Conservation (phyloP, 2,113 vertebrate species). For the Rhinolophus ferrumequinum region DNA sequence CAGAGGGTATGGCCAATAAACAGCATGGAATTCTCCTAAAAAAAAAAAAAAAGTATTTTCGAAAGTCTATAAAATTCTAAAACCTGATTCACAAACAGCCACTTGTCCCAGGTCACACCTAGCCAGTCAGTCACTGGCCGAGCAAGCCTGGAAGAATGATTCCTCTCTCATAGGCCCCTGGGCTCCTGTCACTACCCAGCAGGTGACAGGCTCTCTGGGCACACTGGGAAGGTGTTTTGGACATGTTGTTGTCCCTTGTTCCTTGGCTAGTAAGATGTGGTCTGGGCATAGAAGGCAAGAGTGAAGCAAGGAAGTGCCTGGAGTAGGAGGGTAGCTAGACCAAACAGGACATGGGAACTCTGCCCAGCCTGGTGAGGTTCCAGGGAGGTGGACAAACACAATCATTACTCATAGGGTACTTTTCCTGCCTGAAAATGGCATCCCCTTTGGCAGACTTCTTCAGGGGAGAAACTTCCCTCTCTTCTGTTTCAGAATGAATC, state of each 20-base stretch:
- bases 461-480: background rate
- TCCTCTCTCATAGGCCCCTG: background rate
- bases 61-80: background rate
- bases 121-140: background rate
- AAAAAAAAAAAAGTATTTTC: too few species aligned
- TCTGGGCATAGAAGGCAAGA: background rate
- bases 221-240: background rate
- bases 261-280: background rate
- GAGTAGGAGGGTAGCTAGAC: background rate
- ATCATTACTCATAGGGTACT: background rate
- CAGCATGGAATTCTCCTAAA: conserved; percentile 16
- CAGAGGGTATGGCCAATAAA: conserved; percentile 40
- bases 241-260: background rate
- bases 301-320: background rate
- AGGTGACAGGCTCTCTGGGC: background rate
- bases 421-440: background rate
- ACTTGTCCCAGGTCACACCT: background rate
- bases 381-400: background rate
- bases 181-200: background rate
- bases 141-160: background rate
- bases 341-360: too few species aligned
- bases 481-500: conserved; percentile 13
- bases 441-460: background rate
- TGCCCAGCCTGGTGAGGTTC: background rate
- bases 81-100: background rate